Conservation (phyloP, 2,888 invertebrate species). For the Mythimna pallens region DNA sequence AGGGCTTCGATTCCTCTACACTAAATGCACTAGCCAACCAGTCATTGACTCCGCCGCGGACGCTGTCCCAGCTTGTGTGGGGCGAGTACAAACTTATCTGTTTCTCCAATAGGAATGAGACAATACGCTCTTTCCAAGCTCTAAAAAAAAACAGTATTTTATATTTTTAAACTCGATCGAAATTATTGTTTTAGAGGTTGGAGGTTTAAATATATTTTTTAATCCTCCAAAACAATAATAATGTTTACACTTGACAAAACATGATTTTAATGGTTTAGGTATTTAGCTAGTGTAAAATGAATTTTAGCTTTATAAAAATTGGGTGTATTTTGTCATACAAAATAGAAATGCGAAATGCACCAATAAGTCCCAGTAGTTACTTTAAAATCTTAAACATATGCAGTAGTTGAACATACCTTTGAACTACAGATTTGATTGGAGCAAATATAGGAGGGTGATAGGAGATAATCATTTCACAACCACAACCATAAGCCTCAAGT, state of each 20-base stretch:
- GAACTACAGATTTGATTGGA: constrained; percentile 94
- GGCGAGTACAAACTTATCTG: constrained; percentile 97
- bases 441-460: constrained; percentile 99
- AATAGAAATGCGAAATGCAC: background rate
- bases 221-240: background rate
- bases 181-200: too few species aligned
- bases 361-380: background rate
- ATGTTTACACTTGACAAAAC: background rate
- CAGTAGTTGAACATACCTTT: constrained; percentile 90
- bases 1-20: constrained; percentile 79
- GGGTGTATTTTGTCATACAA: background rate
- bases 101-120: constrained; percentile 95
- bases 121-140: constrained; percentile 95
- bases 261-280: background rate
- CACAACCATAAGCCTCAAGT: constrained; percentile 93
- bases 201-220: background rate
- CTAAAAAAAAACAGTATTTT: constrained; percentile 74
- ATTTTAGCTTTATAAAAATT: background rate
- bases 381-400: background rate
- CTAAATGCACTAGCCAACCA: constrained; percentile 95
- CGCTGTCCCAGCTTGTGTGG: constrained; percentile 97
- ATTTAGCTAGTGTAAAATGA: background rate
- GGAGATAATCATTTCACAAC: constrained; percentile 95
- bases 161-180: too few species aligned
- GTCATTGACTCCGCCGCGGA: constrained; percentile 96